Base-by-base conservation (phyloP, 2,113 vertebrate genomes). In the Actinemys pallida region DNA sequence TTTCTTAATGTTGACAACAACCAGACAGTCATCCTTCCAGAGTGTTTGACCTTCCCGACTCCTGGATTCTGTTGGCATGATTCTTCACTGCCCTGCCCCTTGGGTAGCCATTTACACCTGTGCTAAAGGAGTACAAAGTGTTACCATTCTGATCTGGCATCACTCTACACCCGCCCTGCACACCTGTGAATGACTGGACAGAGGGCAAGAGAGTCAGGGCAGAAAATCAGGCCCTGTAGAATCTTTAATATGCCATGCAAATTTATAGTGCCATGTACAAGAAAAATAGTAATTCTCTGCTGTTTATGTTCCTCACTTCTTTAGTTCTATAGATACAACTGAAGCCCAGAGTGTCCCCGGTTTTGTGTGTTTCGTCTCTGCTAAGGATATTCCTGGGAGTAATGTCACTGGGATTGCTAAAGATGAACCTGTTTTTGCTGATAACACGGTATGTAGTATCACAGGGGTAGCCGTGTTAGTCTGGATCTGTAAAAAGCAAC, bases 401-500 rank as follows among this genome's bases (percentile, higher is more conserved):
- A 99, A 99, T 17, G 2, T 80, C 69, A 99, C 98, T 3, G 99
- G 99, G 56, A 16, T 98, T 0, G 62, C 89, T 56, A 97, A 98
- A 2, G 99, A 99, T 42, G 99, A 99, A 96, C 99, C 98, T 0
- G 97, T 99, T 90, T 97, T 99, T 81, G 99, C 99, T 3, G 86
- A 99, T 6, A 90, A 98, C 42, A 93, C 98, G 98, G 99, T 99
- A 97, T 50, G 95, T 97, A 25, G 19, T 82, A 45, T 45, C 45
- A 45, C 5, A 45, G 45, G 45, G 5, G 45, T 45, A 45, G 45
- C 45, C 6, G 45, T 45, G 45, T 45, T 45, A 45, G 45, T 45
- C 45, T 45, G 45, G 45, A 45, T 45, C 45, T 45, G 45, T 45
- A 45, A 45, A 45, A 45, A 45, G 45, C 45, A 45, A 45, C 45